A percentile compares a stretch with the other conserved stretches of the same genome.
Evolutionary conservation across 92 coral and sea anemone species (phyloP).

Genomic region (Palythoa caribaeorum): DNA sequence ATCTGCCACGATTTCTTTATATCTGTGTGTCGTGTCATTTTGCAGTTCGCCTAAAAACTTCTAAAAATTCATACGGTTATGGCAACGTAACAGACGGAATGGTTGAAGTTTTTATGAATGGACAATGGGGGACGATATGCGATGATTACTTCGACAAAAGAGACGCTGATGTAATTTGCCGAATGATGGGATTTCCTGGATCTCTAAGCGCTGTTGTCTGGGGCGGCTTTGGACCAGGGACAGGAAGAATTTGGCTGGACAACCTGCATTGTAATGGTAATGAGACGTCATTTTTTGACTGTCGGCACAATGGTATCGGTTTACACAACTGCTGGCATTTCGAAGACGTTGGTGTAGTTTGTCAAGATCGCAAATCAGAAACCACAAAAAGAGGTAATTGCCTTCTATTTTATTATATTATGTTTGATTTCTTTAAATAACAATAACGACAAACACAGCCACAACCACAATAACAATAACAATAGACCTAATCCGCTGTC

Average conservation of each 20-base stretch:
- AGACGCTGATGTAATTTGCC: conserved; percentile 17
- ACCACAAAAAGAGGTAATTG: conserved; percentile 7
- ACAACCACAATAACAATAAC: too few species aligned
- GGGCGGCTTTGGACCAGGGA: conserved; percentile 5
- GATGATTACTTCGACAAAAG: conserved; percentile 21
- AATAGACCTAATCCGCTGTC: too few species aligned
- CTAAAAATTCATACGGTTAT: not conserved
- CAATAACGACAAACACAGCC: too few species aligned
- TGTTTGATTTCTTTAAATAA: too few species aligned
- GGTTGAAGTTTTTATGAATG: conserved; percentile 19
- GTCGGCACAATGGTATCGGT: conserved; percentile 1
- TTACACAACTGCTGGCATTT: not conserved
- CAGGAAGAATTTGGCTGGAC: conserved; percentile 13
- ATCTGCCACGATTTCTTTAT: too few species aligned
- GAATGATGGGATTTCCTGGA: conserved; percentile 14
- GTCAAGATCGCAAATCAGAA: not conserved
- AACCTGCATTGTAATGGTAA: conserved; percentile 12
- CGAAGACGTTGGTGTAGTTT: conserved; percentile 19
- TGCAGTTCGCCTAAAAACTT: conserved; percentile 19
- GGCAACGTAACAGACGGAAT: conserved; percentile 15
- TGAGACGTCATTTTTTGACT: conserved; percentile 9
- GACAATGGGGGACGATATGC: conserved; percentile 32
- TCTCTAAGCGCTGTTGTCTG: not conserved
- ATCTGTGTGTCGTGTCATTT: not conserved
- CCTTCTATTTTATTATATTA: not conserved